These are phyloP conservation scores for Isichthys henryi DNA, from an alignment of 2,113 vertebrate species.

Conservation along the genomic window DNA sequence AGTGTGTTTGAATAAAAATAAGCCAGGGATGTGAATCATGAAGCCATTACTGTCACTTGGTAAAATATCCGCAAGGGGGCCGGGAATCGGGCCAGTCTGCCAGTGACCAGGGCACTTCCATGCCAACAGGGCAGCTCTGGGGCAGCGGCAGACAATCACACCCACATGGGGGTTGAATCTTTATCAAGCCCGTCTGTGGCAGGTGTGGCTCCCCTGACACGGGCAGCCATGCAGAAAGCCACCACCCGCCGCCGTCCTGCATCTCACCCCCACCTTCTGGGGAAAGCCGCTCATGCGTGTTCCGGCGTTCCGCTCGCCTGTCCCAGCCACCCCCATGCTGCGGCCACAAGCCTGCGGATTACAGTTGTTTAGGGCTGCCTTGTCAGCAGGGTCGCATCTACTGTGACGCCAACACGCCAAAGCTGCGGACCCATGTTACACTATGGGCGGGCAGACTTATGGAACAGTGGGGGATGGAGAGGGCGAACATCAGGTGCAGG, in stretches of 20 bases:
- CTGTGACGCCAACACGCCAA: background rate
- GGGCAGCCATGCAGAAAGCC: background rate
- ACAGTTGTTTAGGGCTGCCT: background rate
- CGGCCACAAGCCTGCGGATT: background rate
- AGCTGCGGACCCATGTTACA: background rate
- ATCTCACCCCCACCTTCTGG: background rate
- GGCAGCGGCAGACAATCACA: conserved; percentile 7
- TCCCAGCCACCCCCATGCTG: too few relatives aligned
- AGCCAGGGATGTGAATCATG: background rate
- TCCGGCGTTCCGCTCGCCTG: background rate
- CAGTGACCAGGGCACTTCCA: background rate
- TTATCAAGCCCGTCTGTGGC: background rate
- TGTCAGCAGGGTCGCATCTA: background rate
- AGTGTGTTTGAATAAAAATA: background rate
- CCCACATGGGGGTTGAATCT: conserved; percentile 13
- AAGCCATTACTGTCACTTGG: background rate
- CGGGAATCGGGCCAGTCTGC: background rate
- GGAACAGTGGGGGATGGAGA: background rate
- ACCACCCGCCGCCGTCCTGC: background rate
- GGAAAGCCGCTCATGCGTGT: background rate
- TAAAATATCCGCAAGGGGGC: background rate
- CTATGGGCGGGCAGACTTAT: background rate
- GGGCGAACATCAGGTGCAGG: background rate
- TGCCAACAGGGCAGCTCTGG: background rate
- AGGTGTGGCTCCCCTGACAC: background rate